Conservation (phyloP, 2,113 vertebrate species). For the Panurus biarmicus region DNA sequence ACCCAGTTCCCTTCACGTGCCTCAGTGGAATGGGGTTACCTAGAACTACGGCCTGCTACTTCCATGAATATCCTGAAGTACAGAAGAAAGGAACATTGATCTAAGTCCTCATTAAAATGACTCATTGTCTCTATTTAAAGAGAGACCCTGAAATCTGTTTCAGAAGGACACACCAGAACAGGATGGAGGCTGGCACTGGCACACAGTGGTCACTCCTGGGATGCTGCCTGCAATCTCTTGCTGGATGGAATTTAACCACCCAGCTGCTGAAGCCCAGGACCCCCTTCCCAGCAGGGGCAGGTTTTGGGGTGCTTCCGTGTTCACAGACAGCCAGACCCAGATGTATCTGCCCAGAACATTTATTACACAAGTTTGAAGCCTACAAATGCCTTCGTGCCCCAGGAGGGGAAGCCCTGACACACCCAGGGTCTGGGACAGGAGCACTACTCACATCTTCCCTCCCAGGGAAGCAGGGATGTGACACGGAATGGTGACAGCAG, state of each 20-base stretch:
- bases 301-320: background rate
- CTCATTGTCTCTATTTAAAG: background rate
- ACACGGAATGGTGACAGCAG: background rate
- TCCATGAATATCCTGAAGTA: background rate
- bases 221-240: background rate
- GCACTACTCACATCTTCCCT: background rate
- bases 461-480: background rate
- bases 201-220: background rate
- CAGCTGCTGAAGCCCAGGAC: background rate
- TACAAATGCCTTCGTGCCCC: background rate
- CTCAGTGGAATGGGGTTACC: background rate
- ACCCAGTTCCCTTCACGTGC: background rate
- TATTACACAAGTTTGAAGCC: slow-evolving; percentile 19
- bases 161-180: background rate
- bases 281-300: background rate
- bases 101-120: background rate
- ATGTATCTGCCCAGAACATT: slow-evolving; percentile 36
- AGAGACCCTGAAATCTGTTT: background rate
- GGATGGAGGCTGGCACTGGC: background rate
- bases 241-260: too few relatives aligned
- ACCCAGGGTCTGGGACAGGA: background rate
- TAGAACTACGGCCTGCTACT: background rate
- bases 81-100: background rate
- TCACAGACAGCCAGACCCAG: slow-evolving; percentile 15
- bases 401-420: background rate